A percentile compares a stretch with the other conserved stretches of the same genome.
These are phyloP conservation scores for Macquaria ambigua DNA, from an alignment of 2,113 vertebrate genomes.

Conservation along the genomic window DNA sequence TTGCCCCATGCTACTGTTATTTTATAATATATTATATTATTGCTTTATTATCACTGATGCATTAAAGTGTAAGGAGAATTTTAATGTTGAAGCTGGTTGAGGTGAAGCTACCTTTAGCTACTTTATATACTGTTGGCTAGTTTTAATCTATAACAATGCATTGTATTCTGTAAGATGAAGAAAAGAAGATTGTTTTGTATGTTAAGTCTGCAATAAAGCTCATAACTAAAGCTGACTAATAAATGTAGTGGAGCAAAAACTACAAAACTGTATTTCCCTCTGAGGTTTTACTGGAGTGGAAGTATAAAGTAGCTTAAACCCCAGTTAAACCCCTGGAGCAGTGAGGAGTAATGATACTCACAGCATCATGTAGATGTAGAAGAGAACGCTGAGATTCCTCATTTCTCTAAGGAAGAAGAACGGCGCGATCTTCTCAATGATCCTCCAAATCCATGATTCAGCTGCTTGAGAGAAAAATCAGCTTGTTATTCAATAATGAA, in stretches of 20 bases:
- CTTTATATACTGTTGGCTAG: too few species aligned
- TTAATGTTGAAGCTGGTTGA: too few species aligned
- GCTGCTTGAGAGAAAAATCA: slow-evolving; percentile 64
- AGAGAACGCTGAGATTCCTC: slow-evolving; percentile 64
- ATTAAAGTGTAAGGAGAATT: too few species aligned
- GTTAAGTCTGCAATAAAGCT: too few species aligned
- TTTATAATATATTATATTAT: neutral
- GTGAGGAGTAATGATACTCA: slow-evolving; percentile 77
- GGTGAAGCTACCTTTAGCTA: neutral
- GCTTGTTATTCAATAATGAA: neutral
- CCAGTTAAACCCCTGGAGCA: neutral
- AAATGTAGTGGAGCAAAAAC: neutral
- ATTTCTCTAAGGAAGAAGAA: slow-evolving; percentile 29
- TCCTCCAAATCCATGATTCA: slow-evolving; percentile 41
- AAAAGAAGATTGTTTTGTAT: too few species aligned
- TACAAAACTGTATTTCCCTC: neutral
- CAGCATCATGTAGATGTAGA: slow-evolving; percentile 85
- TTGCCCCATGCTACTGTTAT: neutral
- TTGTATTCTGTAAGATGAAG: too few species aligned
- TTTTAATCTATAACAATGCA: too few species aligned
- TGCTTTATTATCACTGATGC: too few species aligned
- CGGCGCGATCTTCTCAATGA: neutral
- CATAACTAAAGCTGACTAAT: neutral
- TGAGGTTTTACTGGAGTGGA: neutral
- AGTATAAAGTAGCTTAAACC: neutral